Evolutionary conservation across 2,888 invertebrate genomes (phyloP).

Genomic region (Tachina lurida): DNA sequence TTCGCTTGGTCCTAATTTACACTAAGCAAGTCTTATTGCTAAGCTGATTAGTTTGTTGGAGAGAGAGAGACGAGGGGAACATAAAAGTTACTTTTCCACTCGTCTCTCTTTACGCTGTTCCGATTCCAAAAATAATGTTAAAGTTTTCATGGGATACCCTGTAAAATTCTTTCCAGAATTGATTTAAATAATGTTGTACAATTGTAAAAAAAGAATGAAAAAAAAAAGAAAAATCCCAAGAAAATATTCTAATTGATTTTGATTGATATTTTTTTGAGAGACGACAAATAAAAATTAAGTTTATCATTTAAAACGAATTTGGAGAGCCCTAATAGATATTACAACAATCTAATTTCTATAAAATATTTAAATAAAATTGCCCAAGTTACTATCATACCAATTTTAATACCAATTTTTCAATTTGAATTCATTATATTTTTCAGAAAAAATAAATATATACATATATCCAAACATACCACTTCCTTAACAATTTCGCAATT

Average conservation of each 20-base stretch:
- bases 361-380: neutral
- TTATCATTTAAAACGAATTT: slow-evolving; percentile 8
- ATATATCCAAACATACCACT: neutral
- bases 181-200: slow-evolving; percentile 32
- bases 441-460: too few relatives aligned
- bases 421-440: too few relatives aligned
- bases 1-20: too few relatives aligned
- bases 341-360: neutral
- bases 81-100: too few relatives aligned
- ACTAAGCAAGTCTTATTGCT: too few relatives aligned
- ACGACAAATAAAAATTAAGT: neutral
- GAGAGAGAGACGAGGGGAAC: too few relatives aligned
- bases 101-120: too few relatives aligned
- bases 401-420: neutral
- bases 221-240: slow-evolving; percentile 26
- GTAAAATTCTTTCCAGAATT: neutral
- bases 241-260: slow-evolving; percentile 63
- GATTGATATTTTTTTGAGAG: slow-evolving; percentile 65
- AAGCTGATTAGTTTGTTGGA: too few relatives aligned
- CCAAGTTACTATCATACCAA: neutral
- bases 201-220: neutral
- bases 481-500: slow-evolving; percentile 11
- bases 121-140: neutral
- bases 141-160: neutral
- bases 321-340: neutral